phyloP scores from a whole-genome alignment of 2,888 invertebrate genomes.

The Archips xylosteana region DNA sequence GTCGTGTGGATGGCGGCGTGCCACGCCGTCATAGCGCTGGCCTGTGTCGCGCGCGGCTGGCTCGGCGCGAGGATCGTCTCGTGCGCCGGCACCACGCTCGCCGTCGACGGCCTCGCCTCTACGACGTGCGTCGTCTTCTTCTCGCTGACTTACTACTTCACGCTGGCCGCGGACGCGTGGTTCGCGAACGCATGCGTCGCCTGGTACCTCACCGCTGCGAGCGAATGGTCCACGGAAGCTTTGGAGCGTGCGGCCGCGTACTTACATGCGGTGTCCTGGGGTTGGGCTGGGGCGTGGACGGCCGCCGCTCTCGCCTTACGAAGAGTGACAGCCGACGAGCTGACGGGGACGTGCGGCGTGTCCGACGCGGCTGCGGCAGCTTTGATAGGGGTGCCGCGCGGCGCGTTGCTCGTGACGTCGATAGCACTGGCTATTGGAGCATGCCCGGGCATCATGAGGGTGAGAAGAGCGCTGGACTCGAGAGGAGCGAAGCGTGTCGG shows the following conservation, averaged over 20 bases:
- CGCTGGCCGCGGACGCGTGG: conserved; percentile 93
- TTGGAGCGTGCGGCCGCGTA: conserved; percentile 94
- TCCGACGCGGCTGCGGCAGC: conserved; percentile 85
- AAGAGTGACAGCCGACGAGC: conserved; percentile 91
- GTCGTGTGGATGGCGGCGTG: conserved; percentile 96
- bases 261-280: conserved; percentile 95
- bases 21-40: conserved; percentile 92
- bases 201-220: conserved; percentile 95
- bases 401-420: conserved; percentile 88
- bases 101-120: conserved; percentile 80
- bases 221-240: conserved; percentile 97
- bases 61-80: conserved; percentile 75
- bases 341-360: conserved; percentile 94
- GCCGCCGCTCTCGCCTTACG: conserved; percentile 93
- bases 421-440: conserved; percentile 90
- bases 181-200: conserved; percentile 95
- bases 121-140: conserved; percentile 90
- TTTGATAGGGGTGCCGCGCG: conserved; percentile 86
- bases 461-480: conserved; percentile 84
- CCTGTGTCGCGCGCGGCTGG: conserved; percentile 89
- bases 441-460: conserved; percentile 90
- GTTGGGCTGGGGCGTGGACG: conserved; percentile 93
- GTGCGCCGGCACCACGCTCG: conserved; percentile 71
- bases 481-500: conserved; percentile 89
- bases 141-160: conserved; percentile 91